Percentiles rank a stretch among this genome's conserved stretches.
Evolutionary conservation across 2,888 invertebrate species (phyloP).

Genomic region (Nipponacmea schrenckii): DNA sequence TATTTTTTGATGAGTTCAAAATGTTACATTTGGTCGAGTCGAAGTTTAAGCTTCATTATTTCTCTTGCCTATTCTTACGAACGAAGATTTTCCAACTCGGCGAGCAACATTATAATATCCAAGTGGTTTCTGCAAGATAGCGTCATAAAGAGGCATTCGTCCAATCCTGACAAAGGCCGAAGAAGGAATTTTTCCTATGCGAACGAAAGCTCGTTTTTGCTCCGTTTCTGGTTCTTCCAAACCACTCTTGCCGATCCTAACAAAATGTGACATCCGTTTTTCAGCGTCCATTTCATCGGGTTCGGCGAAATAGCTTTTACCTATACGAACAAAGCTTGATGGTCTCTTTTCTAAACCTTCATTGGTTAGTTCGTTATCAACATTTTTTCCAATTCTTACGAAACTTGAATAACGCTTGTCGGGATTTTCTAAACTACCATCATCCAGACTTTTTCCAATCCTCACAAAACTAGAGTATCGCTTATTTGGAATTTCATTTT

Average conservation of each 20-base stretch:
- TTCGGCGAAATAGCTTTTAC: neutral
- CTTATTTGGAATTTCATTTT: conserved; percentile 12
- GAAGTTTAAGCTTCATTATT: conserved; percentile 1
- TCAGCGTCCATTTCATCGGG: conserved; percentile 12
- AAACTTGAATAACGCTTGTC: conserved; percentile 12
- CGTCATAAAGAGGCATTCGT: conserved; percentile 17
- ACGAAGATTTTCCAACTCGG: conserved; percentile 26
- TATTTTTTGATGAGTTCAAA: too few relatives aligned
- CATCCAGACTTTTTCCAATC: conserved; percentile 27
- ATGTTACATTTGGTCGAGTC: too few relatives aligned
- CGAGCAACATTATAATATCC: conserved; percentile 25
- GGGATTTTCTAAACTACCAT: conserved; percentile 9
- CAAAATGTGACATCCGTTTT: conserved; percentile 30
- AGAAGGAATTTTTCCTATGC: conserved; percentile 40
- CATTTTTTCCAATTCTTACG: conserved; percentile 18
- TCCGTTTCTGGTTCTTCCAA: conserved; percentile 3
- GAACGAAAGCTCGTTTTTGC: conserved; percentile 29
- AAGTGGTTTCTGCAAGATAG: conserved; percentile 13
- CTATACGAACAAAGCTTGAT: conserved; percentile 24
- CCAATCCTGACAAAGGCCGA: conserved; percentile 37
- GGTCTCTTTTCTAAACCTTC: neutral
- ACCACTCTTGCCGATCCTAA: conserved; percentile 33
- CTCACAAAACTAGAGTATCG: conserved; percentile 31
- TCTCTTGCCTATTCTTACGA: conserved; percentile 33
- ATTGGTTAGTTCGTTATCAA: conserved; percentile 6